Base-by-base conservation (phyloP, 2,797 vertebrate genomes). In the Oryzias sinensis region DNA sequence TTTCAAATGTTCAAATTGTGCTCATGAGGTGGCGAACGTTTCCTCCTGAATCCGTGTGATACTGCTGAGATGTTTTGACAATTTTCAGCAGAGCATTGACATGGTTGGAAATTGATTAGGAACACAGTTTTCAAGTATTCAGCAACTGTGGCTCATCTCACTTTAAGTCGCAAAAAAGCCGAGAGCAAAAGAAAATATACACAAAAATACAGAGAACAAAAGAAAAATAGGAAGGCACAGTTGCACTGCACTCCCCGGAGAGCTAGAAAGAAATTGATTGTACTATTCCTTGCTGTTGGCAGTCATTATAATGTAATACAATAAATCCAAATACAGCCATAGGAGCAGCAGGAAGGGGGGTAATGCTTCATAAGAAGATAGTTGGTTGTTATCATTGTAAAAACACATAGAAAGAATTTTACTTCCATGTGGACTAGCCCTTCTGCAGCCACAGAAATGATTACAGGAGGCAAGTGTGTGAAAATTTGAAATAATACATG, bases 231-330 rank as follows among this genome's bases (percentile, higher is more conserved):
- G 53, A 37, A 59, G 27, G 53, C 42, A 2, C 46, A 65, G 60
- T 70, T 22, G 68, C 53, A 61, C 41, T 62, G 7, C 62, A 58
- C 71, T 78, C 72, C 68, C 80, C 22, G 2, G 73, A 52, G 72
- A 82, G 72, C 15, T 5, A 63, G 60, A 87, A 13, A 9, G 62
- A 85, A 84, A 89, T 83, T 77, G 83, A 87, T 77, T 87, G 65
- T 72, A 77, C 86, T 85, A 80, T 83, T 84, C 60, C 74, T 63
- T 65, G 59, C 76, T 74, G 74, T 83, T 72, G 81, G 74, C 80
- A 85, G 72, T 72, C 76, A 57, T 72, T 72, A 44, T 77, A 84
- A 85, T 77, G 75, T 77, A 87, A 85, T 51, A 62, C 72, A 73
- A 68, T 68, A 79, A 83, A 83, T 78, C 71, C 82, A 75, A 84